Conservation (phyloP, 2,797 vertebrate genomes). For the Girardinus metallicus region DNA sequence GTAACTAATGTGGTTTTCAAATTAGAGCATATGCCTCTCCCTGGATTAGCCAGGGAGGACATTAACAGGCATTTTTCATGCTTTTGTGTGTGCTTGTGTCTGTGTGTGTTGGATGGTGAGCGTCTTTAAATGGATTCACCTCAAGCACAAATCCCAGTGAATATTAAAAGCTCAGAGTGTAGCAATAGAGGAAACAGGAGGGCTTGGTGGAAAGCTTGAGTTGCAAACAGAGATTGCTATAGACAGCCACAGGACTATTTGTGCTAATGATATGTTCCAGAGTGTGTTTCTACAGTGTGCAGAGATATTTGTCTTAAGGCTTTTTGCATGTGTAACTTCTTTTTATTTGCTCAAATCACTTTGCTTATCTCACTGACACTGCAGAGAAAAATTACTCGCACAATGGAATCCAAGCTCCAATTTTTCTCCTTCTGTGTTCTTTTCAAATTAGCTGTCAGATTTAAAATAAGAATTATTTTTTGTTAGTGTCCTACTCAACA, state of each 20-base stretch:
- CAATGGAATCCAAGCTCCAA: conserved; percentile 22
- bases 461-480: conserved; percentile 7
- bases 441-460: conserved; percentile 48
- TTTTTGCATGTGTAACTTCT: conserved; percentile 57
- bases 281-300: conserved; percentile 67
- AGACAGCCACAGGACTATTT: conserved; percentile 78
- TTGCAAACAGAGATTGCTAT: conserved; percentile 72
- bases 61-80: conserved; percentile 60
- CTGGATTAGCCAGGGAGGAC: conserved; percentile 68
- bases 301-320: conserved; percentile 55
- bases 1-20: conserved; percentile 78
- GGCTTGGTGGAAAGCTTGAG: conserved; percentile 48
- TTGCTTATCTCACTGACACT: conserved; percentile 57
- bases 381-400: conserved; percentile 48
- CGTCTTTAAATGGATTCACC: conserved; percentile 64
- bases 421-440: conserved; percentile 24
- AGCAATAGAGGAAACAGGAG: conserved; percentile 45
- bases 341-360: conserved; percentile 73
- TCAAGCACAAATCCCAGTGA: conserved; percentile 58
- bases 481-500: background rate
- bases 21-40: conserved; percentile 65
- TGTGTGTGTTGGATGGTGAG: conserved; percentile 11
- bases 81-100: conserved; percentile 22
- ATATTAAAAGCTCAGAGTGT: conserved; percentile 68
- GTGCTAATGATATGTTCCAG: conserved; percentile 76